Evolutionary conservation across 1,140 invertebrate genomes (phyloP), one percentile per base, ranked within the genome.

Genomic region (Heliconius hewitsoni): DNA sequence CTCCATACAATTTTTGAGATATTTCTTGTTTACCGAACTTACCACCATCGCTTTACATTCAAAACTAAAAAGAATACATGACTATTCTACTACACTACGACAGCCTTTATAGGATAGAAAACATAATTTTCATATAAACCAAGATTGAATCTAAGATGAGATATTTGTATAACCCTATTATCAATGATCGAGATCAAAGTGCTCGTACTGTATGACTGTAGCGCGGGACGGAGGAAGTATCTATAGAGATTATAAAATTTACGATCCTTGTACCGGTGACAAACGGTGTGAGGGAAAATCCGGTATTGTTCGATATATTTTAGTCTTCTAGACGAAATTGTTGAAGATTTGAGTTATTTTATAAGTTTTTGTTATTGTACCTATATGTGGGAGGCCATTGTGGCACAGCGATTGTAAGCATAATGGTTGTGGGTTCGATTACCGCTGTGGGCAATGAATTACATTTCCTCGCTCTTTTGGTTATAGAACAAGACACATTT

Each of bases 231-330:
- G n/a, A 57, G 55, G 55, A 57, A 57, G n/a, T 57, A 57, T 57
- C 55, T 23, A 9, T 77, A 34, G 30, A 72, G 66, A 73, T 73
- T 77, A 55, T 39, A 77, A 77, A 55, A 77, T 77, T 72, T 77
- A 77, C 71, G 71, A 77, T 19, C 70, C 23, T 18, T 30, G 71
- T 42, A 57, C 70, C 1, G 27, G 74, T 76, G 57, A 76, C 57
- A 76, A 76, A 76, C 74, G 55, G 66, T 76, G 37, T 42, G 13
- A 66, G 57, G 66, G 74, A 42, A 76, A 57, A 57, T 57, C 55
- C 55, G 55, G 55, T 57, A 57, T 57, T 57, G 55, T 57, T n/a
- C 55, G 55, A 57, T 57, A 57, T 23, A 57, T 57, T 57, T 57
- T 57, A 57, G 55, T 57, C 23, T 3, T 57, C 1, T n/a, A 57